Percentiles rank a stretch among this genome's conserved stretches.
phyloP scores from a whole-genome alignment of 2,113 vertebrate species.

The Dicrurus megarhynchus region DNA sequence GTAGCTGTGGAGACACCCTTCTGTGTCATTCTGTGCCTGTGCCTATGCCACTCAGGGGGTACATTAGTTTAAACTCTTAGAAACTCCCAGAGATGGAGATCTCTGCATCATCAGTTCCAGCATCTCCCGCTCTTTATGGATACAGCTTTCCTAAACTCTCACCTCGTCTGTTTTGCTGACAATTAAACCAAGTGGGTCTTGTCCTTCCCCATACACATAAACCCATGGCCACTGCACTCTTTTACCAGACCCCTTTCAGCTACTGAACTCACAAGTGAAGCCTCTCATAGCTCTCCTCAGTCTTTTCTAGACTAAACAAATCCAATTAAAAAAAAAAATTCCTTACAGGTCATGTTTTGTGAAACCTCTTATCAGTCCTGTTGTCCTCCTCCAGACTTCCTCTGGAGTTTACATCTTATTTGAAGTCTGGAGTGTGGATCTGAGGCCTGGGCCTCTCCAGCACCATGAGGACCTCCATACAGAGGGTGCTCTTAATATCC shows the following conservation, averaged over 20 bases:
- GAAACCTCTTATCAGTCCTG: background rate
- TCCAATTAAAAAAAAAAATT: background rate
- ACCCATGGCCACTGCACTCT: background rate
- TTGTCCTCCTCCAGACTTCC: background rate
- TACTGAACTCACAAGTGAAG: background rate
- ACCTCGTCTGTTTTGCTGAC: background rate
- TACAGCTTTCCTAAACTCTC: background rate
- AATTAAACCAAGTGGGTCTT: background rate
- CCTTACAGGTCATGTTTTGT: background rate
- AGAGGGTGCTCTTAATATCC: background rate
- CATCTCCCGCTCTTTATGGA: background rate
- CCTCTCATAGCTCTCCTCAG: background rate
- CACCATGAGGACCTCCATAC: background rate
- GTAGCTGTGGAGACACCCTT: background rate
- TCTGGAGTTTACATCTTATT: background rate
- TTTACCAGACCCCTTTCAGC: background rate
- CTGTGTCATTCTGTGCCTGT: background rate
- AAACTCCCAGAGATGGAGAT: background rate
- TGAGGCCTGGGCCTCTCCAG: background rate
- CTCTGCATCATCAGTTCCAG: background rate
- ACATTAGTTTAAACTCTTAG: background rate
- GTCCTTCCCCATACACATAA: background rate
- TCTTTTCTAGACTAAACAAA: slow-evolving; percentile 9
- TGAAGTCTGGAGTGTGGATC: background rate
- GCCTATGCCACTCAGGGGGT: background rate